Conservation (phyloP, 2,888 invertebrate species). For the Cacoxenus indagator region DNA sequence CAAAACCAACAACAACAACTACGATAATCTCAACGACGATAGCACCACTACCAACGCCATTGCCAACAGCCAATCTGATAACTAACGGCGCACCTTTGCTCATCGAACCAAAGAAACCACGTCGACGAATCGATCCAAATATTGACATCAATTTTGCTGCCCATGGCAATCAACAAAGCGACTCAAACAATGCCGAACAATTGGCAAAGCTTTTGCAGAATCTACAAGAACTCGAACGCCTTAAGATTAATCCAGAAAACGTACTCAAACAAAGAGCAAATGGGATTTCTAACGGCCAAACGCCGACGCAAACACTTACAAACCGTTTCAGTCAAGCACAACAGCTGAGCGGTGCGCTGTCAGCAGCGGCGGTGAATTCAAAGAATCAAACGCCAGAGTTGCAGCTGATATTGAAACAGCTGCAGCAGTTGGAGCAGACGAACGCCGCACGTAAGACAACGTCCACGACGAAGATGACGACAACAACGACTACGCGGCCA, state of each 20-base stretch:
- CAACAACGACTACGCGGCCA: constrained; percentile 20
- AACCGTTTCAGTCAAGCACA: constrained; percentile 48
- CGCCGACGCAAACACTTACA: constrained; percentile 36
- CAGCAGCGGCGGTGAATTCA: neutral
- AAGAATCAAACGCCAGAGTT: constrained; percentile 8
- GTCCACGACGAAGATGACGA: constrained; percentile 12
- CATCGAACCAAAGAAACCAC: constrained; percentile 62
- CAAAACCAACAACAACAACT: constrained; percentile 15
- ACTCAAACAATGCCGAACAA: constrained; percentile 53
- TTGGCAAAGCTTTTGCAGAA: constrained; percentile 73
- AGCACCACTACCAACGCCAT: constrained; percentile 31
- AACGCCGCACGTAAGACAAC: constrained; percentile 24
- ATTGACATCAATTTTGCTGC: constrained; percentile 60
- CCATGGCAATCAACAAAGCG: constrained; percentile 47
- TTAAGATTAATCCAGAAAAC: constrained; percentile 60
- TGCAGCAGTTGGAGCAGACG: constrained; percentile 34
- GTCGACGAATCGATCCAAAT: constrained; percentile 64
- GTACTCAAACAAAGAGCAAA: constrained; percentile 47
- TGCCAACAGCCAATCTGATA: constrained; percentile 49
- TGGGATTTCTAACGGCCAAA: too few relatives aligned
- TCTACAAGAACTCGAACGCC: constrained; percentile 67
- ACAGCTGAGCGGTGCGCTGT: neutral
- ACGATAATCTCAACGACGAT: constrained; percentile 44
- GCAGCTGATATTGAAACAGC: constrained; percentile 31
- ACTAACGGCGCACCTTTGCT: constrained; percentile 60